A percentile compares a stretch with the other conserved stretches of the same genome.
These are phyloP conservation scores for Lycorma delicatula DNA, from an alignment of 1,140 invertebrate species.

Conservation along the genomic window DNA sequence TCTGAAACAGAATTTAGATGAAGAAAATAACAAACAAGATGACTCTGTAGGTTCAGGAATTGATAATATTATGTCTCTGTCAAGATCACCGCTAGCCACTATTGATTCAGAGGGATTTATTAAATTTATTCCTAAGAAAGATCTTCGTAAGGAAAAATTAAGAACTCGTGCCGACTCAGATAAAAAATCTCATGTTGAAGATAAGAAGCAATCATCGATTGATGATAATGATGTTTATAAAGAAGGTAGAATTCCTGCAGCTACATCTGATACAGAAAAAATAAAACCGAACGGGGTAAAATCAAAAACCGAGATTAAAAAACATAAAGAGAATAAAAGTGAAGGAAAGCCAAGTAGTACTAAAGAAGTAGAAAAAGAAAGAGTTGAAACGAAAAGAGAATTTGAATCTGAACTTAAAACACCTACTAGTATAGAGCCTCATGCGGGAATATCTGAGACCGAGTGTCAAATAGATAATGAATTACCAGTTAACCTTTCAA, in stretches of 20 bases:
- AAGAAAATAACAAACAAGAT: not conserved
- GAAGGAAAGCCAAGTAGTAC: not conserved
- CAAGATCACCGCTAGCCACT: slow-evolving; percentile 34
- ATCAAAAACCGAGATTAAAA: not conserved
- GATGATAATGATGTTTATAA: not conserved
- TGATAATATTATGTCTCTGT: too few relatives aligned
- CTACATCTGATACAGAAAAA: not conserved
- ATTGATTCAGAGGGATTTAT: slow-evolving; percentile 44
- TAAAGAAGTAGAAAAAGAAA: slow-evolving; percentile 7
- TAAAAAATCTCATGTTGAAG: too few relatives aligned
- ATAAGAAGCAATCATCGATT: too few relatives aligned
- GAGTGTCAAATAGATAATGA: too few relatives aligned
- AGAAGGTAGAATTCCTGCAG: too few relatives aligned
- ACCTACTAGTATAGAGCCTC: too few relatives aligned
- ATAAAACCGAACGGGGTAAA: not conserved
- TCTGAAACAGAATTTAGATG: too few relatives aligned
- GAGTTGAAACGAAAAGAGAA: slow-evolving; percentile 21
- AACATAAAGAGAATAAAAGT: not conserved
- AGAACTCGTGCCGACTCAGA: slow-evolving; percentile 38
- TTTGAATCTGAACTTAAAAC: too few relatives aligned
- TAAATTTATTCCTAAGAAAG: slow-evolving; percentile 39
- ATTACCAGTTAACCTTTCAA: too few relatives aligned
- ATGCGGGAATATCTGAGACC: too few relatives aligned
- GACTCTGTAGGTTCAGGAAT: slow-evolving; percentile 21
- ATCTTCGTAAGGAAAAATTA: slow-evolving; percentile 39